Conservation (phyloP, 2,113 vertebrate genomes). For the Suricata suricatta region DNA sequence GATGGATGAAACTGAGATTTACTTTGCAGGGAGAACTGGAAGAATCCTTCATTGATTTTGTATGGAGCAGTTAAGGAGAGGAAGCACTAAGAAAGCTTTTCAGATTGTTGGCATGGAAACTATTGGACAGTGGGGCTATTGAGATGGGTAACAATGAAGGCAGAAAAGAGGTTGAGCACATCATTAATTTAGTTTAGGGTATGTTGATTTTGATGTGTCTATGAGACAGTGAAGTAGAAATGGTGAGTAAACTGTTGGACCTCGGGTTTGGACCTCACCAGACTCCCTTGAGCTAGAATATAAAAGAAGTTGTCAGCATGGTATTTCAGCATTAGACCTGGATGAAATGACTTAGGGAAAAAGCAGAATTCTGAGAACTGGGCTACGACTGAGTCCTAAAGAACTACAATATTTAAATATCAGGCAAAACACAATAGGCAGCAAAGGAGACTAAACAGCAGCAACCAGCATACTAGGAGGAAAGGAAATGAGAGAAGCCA, state of each 20-base stretch:
- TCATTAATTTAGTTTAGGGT: constrained; percentile 5
- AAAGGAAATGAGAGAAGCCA: constrained; percentile 14
- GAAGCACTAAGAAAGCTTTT: background rate
- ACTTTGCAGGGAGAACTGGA: background rate
- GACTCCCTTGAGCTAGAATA: background rate
- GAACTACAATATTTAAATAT: constrained; percentile 48
- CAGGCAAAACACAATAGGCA: background rate
- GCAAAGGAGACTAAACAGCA: background rate
- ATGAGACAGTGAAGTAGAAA: constrained; percentile 1
- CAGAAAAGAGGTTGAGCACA: background rate
- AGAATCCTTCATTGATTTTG: background rate
- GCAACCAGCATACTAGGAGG: background rate
- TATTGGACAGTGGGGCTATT: background rate
- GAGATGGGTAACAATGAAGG: background rate
- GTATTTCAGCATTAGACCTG: background rate
- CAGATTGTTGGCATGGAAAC: background rate
- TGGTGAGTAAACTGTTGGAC: background rate
- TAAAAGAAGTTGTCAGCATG: constrained; percentile 29
- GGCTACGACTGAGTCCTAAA: background rate
- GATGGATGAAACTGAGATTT: background rate
- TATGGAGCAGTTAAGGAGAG: background rate
- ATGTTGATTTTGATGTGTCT: constrained; percentile 17
- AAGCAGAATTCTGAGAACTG: constrained; percentile 45
- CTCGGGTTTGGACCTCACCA: background rate
- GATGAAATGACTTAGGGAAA: background rate